These are phyloP conservation scores for Muraenolepis orangiensis DNA, from an alignment of 2,797 vertebrate genomes.

Conservation along the genomic window DNA sequence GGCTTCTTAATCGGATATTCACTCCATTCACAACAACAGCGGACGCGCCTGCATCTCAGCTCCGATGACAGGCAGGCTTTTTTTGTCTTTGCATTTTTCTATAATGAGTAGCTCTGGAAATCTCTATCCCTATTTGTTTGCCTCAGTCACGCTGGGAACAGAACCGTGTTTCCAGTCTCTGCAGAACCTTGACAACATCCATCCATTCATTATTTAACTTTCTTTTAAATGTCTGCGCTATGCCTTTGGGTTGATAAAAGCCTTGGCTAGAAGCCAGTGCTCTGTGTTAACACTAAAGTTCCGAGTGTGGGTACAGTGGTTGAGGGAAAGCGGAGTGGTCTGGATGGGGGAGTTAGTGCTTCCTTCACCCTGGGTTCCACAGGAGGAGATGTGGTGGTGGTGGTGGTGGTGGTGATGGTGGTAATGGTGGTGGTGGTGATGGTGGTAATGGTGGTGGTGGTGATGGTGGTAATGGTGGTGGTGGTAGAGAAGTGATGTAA, in stretches of 20 bases:
- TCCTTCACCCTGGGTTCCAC: no score
- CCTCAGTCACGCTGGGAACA: conserved; percentile 17
- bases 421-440: no score
- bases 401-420: no score
- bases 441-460: no score
- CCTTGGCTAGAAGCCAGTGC: neutral
- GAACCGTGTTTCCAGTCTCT: conserved; percentile 5
- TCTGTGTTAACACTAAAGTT: neutral
- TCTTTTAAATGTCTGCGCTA: neutral
- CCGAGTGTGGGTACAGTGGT: neutral
- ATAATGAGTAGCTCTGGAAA: conserved; percentile 10
- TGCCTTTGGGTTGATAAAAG: neutral
- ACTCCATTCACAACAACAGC: neutral
- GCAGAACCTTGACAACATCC: conserved; percentile 2
- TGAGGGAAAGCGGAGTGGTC: neutral
- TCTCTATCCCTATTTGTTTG: neutral
- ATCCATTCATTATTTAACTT: neutral
- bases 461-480: no score
- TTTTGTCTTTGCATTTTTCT: conserved; percentile 26
- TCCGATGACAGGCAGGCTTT: neutral
- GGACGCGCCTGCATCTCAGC: neutral
- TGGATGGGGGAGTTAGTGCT: no score
- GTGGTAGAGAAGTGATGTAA: no score
- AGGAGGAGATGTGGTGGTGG: no score
- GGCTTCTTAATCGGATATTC: neutral